Conservation (phyloP, 2,888 invertebrate species). For the Cordilura impudica region DNA sequence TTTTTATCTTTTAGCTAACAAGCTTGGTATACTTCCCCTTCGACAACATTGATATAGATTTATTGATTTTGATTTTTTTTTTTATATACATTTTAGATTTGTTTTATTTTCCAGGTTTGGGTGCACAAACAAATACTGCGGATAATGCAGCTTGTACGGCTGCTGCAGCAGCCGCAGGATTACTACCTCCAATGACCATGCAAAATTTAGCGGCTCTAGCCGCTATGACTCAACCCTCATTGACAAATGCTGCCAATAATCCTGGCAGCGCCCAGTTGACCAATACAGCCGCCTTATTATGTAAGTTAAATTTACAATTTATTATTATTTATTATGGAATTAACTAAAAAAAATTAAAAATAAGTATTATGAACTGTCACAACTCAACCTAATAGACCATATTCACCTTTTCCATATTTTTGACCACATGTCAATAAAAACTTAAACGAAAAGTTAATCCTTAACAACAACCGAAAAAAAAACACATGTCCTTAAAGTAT, state of each 20-base stretch:
- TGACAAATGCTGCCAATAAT: constrained; percentile 73
- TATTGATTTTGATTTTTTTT: constrained; percentile 5
- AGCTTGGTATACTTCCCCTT: constrained; percentile 5
- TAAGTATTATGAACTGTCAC: constrained; percentile 11
- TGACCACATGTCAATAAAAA: constrained; percentile 54
- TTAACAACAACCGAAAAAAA: constrained; percentile 1
- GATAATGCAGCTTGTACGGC: constrained; percentile 71
- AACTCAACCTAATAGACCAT: neutral
- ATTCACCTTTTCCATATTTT: constrained; percentile 43
- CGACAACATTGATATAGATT: constrained; percentile 6
- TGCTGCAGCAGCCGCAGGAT: constrained; percentile 78
- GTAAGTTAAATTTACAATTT: constrained; percentile 69
- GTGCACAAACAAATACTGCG: constrained; percentile 74
- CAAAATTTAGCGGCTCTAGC: constrained; percentile 95
- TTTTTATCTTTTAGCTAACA: too few relatives aligned
- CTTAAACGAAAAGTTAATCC: constrained; percentile 53
- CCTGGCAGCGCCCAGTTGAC: constrained; percentile 76
- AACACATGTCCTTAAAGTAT: constrained; percentile 12
- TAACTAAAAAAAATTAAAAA: constrained; percentile 1
- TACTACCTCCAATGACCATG: constrained; percentile 89
- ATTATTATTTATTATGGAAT: neutral
- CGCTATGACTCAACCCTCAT: constrained; percentile 79
- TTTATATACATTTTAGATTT: neutral
- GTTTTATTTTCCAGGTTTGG: constrained; percentile 68
- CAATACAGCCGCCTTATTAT: constrained; percentile 77